Evolutionary conservation across 1,140 invertebrate species (phyloP).

Genomic region (Campoletis sonorensis): DNA sequence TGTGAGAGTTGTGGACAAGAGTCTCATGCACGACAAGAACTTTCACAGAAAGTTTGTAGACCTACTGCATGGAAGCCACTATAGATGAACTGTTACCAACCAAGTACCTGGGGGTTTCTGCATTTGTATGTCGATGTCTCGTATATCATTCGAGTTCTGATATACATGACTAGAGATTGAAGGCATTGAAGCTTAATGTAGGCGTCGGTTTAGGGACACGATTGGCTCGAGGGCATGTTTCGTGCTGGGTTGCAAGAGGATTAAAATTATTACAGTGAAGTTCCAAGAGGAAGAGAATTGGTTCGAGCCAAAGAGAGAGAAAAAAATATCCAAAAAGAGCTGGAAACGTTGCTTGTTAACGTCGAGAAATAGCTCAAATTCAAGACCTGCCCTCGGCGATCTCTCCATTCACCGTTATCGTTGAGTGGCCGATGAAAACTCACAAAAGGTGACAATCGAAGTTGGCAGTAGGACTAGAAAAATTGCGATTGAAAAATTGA

Average conservation of each 20-base stretch:
- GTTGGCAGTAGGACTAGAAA: too few species aligned
- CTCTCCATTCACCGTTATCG: too few species aligned
- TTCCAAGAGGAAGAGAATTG: not conserved
- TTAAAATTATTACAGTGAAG: not conserved
- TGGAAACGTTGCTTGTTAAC: not conserved
- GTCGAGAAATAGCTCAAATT: too few species aligned
- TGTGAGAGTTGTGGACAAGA: constrained; percentile 19
- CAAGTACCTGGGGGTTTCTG: not conserved
- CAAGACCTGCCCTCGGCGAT: too few species aligned
- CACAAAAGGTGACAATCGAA: too few species aligned
- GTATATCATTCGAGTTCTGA: not conserved
- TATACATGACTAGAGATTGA: not conserved
- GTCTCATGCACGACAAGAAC: constrained; percentile 9
- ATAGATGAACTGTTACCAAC: constrained; percentile 16
- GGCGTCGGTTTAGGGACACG: not conserved
- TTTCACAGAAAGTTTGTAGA: constrained; percentile 17
- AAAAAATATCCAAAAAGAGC: not conserved
- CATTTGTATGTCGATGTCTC: not conserved
- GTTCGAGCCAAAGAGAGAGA: not conserved
- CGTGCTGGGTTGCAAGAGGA: not conserved
- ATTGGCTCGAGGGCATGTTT: not conserved
- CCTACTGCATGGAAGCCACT: not conserved
- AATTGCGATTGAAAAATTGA: too few species aligned
- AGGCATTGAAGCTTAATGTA: not conserved
- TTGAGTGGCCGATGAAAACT: too few species aligned